Conservation (phyloP, 2,113 vertebrate genomes). For the Sinocyclocheilus maitianheensis region DNA sequence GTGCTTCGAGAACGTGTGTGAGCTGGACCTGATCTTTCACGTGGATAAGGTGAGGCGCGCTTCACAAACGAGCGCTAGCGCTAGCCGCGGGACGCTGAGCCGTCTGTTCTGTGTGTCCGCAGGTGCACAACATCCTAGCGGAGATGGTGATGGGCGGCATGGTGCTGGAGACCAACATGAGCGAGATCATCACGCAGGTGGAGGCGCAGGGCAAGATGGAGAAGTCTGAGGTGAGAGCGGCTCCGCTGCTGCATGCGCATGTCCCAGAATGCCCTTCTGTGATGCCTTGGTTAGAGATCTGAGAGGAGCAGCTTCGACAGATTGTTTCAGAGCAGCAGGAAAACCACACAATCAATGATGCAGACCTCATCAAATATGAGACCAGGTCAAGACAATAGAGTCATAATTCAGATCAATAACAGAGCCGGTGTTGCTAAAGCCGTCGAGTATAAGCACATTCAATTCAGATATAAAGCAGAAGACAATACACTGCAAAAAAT, state of each 20-base stretch:
- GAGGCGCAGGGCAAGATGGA: conserved; percentile 98
- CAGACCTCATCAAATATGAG: too few relatives aligned
- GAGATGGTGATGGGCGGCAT: conserved; percentile 99
- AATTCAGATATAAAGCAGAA: background rate
- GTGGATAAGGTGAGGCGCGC: conserved; percentile 91
- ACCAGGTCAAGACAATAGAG: too few relatives aligned
- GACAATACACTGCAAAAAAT: too few relatives aligned
- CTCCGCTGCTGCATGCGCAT: conserved; percentile 52
- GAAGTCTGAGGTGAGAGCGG: conserved; percentile 93
- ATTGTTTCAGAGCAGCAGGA: background rate
- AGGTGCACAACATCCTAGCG: conserved; percentile 98
- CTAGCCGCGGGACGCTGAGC: background rate
- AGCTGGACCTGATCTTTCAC: conserved; percentile 99
- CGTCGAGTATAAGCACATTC: too few relatives aligned
- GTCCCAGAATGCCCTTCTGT: conserved; percentile 67
- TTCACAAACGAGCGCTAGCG: background rate
- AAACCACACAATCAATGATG: too few relatives aligned
- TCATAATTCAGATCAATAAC: too few relatives aligned
- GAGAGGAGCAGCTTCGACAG: background rate
- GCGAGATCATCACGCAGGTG: conserved; percentile 97
- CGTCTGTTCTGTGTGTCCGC: conserved; percentile 9
- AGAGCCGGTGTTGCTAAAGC: too few relatives aligned
- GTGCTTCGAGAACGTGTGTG: conserved; percentile 99
- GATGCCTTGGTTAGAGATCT: conserved; percentile 56
- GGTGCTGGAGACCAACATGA: conserved; percentile 99